Conservation (phyloP, 2,113 vertebrate genomes). For the Riparia riparia region DNA sequence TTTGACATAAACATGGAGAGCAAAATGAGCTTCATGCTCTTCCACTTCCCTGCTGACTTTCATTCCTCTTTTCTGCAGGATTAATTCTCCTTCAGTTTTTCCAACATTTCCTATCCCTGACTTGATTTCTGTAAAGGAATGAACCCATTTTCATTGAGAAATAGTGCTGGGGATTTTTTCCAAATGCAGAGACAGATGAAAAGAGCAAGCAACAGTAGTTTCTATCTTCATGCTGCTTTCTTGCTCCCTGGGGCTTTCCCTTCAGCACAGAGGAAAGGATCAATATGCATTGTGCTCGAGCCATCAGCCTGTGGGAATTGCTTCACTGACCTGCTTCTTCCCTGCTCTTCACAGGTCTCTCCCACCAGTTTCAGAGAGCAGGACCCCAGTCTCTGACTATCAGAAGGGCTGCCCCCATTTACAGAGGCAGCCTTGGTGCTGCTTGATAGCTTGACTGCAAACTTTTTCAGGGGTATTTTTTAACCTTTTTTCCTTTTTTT, state of each 20-base stretch:
- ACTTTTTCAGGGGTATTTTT: neutral
- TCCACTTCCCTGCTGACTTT: neutral
- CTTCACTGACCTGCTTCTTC: neutral
- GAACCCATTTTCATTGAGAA: neutral
- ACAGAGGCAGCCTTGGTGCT: neutral
- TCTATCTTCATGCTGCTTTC: neutral
- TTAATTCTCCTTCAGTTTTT: neutral
- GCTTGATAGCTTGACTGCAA: neutral
- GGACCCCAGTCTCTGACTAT: neutral
- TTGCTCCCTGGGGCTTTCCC: neutral
- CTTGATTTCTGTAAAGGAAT: neutral
- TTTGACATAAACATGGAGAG: neutral
- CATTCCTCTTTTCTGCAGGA: neutral
- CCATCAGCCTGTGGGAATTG: neutral
- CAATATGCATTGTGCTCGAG: neutral
- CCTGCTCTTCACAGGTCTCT: neutral
- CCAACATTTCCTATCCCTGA: neutral
- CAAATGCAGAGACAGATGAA: neutral
- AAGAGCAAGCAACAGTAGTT: neutral
- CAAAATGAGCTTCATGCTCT: neutral
- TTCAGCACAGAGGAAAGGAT: neutral
- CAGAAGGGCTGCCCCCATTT: neutral
- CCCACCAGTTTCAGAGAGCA: neutral
- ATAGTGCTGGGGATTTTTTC: rapidly evolving
- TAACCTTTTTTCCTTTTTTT: neutral